phyloP scores from a whole-genome alignment of 2,888 invertebrate species.

The Halocaridina rubra region DNA sequence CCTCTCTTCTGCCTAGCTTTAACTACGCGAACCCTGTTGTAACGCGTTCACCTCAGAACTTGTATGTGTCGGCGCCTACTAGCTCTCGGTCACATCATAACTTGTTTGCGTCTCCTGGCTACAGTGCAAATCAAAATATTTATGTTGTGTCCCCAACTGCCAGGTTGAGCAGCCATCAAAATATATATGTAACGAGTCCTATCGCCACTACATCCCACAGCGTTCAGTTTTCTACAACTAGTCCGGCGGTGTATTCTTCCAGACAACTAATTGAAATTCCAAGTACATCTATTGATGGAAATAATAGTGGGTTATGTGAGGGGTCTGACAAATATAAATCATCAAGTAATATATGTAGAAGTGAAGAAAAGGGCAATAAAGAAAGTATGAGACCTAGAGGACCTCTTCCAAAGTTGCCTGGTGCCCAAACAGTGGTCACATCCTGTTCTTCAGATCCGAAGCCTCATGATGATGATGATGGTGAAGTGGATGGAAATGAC shows the following conservation, averaged over 20 bases:
- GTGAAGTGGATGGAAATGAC: too few species aligned
- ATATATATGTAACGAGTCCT: not conserved
- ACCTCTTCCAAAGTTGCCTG: too few species aligned
- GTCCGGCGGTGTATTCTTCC: not conserved
- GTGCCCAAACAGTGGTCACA: too few species aligned
- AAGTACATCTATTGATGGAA: too few species aligned
- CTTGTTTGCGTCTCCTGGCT: conserved; percentile 15
- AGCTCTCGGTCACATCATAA: conserved; percentile 6
- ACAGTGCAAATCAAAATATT: conserved; percentile 25
- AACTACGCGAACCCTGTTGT: not conserved
- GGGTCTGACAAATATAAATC: too few species aligned
- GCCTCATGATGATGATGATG: too few species aligned
- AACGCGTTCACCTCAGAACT: conserved; percentile 10
- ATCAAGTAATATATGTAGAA: too few species aligned
- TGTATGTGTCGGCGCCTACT: not conserved
- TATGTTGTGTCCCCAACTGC: conserved; percentile 4
- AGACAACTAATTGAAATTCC: not conserved
- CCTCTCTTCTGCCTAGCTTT: not conserved
- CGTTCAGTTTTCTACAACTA: not conserved
- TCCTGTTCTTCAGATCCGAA: too few species aligned
- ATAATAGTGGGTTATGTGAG: too few species aligned
- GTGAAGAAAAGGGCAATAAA: too few species aligned
- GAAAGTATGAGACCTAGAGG: too few species aligned
- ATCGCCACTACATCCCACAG: not conserved
- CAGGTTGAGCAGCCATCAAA: conserved; percentile 1